A percentile compares a stretch with the other conserved stretches of the same genome.
Evolutionary conservation across 1,140 invertebrate genomes (phyloP).

Genomic region (Drosophila elegans): DNA sequence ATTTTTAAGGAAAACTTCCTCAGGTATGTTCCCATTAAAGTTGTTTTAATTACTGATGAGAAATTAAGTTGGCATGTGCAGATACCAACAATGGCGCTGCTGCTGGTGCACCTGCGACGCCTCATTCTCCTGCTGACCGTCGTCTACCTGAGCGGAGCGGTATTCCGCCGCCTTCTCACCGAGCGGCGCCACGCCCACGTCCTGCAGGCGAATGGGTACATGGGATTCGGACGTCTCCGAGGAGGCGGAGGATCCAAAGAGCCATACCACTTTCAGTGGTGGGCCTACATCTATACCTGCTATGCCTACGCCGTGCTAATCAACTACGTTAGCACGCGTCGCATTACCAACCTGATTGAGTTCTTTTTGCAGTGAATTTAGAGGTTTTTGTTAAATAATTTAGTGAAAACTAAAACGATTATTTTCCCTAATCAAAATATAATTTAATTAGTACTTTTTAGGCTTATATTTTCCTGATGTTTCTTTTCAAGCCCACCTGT

Average conservation of each 20-base stretch:
- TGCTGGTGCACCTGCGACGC: constrained; percentile 76
- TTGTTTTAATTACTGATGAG: constrained; percentile 5
- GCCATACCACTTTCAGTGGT: constrained; percentile 78
- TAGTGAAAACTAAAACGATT: no score
- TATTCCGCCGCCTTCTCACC: constrained; percentile 64
- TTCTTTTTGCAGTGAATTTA: constrained; percentile 51
- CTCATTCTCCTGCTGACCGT: constrained; percentile 77
- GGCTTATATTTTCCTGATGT: no score
- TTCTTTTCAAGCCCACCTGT: no score
- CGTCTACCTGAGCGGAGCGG: constrained; percentile 71
- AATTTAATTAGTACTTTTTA: no score
- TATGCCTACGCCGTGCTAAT: constrained; percentile 69
- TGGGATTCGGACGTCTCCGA: constrained; percentile 13
- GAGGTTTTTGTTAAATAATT: no score
- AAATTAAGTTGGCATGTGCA: constrained; percentile 2
- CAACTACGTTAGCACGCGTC: constrained; percentile 69
- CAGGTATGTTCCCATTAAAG: constrained; percentile 13
- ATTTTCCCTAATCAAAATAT: no score
- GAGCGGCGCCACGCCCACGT: constrained; percentile 64
- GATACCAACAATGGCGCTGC: constrained; percentile 58
- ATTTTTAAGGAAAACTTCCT: constrained; percentile 11
- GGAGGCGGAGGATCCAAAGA: constrained; percentile 51
- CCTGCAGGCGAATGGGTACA: constrained; percentile 55
- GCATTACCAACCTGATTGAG: constrained; percentile 73
- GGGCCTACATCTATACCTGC: constrained; percentile 81